phyloP scores from a whole-genome alignment of 2,797 vertebrate species.

The Parauchenoglanis ngamensis region DNA sequence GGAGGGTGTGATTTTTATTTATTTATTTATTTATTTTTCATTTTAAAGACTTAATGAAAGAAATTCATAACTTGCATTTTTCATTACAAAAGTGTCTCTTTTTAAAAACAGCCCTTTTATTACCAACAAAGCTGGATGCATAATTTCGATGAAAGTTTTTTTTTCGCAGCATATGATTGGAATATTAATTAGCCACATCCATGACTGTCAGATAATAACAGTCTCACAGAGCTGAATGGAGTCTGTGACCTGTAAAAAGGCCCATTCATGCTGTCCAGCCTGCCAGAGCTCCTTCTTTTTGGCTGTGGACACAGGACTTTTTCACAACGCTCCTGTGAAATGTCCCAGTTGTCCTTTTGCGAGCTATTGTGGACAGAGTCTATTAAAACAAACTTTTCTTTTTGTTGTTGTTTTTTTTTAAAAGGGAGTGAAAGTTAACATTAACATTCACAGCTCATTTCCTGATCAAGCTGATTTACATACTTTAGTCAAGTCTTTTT shows the following conservation, averaged over 20 bases:
- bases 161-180: conserved; percentile 85
- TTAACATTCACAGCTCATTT: conserved; percentile 71
- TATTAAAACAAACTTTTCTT: conserved; percentile 71
- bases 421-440: conserved; percentile 66
- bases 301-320: conserved; percentile 88
- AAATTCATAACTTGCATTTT: not conserved
- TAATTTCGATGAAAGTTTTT: conserved; percentile 88
- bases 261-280: conserved; percentile 90
- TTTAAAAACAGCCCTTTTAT: not conserved
- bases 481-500: conserved; percentile 39
- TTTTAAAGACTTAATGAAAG: not conserved
- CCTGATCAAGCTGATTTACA: conserved; percentile 72
- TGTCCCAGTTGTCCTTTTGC: conserved; percentile 82
- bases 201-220: conserved; percentile 94
- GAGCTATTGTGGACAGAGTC: conserved; percentile 76
- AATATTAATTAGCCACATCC: conserved; percentile 99
- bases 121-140: conserved; percentile 70
- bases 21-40: not conserved
- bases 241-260: conserved; percentile 96
- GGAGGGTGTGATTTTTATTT: no score
- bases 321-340: conserved; percentile 86
- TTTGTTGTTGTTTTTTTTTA: conserved; percentile 54
- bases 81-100: no score
- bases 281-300: conserved; percentile 87
- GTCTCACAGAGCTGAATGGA: conserved; percentile 90